These are phyloP conservation scores for Aphrocallistes beatrix DNA, from an alignment of 37 sponge, comb jelly and placozoan species.

Conservation along the genomic window DNA sequence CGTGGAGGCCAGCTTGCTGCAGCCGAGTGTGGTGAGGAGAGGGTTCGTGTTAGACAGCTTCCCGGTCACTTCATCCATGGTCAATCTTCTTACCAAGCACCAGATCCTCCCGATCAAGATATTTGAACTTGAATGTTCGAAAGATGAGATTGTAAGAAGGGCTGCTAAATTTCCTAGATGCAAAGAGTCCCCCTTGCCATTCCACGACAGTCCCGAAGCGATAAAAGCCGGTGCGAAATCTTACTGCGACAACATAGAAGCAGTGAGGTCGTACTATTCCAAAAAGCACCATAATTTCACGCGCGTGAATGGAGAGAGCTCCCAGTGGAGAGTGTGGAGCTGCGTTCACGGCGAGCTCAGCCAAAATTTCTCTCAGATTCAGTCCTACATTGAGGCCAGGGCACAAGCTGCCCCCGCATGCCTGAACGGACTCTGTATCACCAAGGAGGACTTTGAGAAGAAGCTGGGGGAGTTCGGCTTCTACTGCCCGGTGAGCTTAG, in stretches of 20 bases:
- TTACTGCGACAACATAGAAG: slow-evolving; percentile 46
- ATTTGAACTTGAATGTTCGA: slow-evolving; percentile 52
- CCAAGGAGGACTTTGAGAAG: slow-evolving; percentile 53
- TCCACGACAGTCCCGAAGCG: slow-evolving; percentile 67
- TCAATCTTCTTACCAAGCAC: slow-evolving; percentile 56
- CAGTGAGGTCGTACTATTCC: slow-evolving; percentile 51
- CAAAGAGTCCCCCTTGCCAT: slow-evolving; percentile 44
- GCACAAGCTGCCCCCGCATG: not conserved
- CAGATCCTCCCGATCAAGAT: slow-evolving; percentile 64
- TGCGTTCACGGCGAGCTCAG: not conserved
- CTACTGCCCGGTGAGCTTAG: slow-evolving; percentile 86
- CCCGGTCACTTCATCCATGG: slow-evolving; percentile 70
- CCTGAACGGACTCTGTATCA: slow-evolving; percentile 56
- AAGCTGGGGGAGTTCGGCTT: slow-evolving; percentile 62
- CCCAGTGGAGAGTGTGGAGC: slow-evolving; percentile 69
- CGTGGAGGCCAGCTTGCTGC: slow-evolving; percentile 59
- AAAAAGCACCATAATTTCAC: slow-evolving; percentile 68
- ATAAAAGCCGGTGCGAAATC: slow-evolving; percentile 22
- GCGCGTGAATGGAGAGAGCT: slow-evolving; percentile 49
- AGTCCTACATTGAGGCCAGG: slow-evolving; percentile 29
- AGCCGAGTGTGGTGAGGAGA: slow-evolving; percentile 67
- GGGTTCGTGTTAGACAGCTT: slow-evolving; percentile 98
- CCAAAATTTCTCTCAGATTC: slow-evolving; percentile 11
- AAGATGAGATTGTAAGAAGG: slow-evolving; percentile 49
- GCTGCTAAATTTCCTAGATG: slow-evolving; percentile 33